Percentiles rank a stretch among this genome's conserved stretches.
Evolutionary conservation across 2,113 vertebrate species (phyloP).

Genomic region (Peucedramus taeniatus): DNA sequence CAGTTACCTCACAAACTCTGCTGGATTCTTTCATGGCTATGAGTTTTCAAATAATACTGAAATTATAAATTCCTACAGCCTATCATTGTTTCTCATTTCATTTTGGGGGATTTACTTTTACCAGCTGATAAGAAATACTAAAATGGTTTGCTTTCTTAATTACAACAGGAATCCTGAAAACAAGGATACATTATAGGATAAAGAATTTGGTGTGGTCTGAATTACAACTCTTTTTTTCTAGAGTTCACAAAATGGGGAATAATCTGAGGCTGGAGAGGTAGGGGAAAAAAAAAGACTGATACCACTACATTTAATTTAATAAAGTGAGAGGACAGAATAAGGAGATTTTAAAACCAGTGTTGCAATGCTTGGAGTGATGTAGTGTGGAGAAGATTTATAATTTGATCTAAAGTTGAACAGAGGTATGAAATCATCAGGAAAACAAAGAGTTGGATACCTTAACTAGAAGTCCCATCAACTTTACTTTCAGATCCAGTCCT

Average conservation of each 20-base stretch:
- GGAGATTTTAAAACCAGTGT: background rate
- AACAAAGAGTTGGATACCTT: background rate
- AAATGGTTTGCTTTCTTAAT: background rate
- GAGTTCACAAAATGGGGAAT: background rate
- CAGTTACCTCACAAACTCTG: background rate
- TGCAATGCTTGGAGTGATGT: background rate
- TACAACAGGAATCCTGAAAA: background rate
- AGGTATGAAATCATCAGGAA: background rate
- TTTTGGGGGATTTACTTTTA: background rate
- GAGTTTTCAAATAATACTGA: background rate
- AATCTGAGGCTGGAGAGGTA: background rate
- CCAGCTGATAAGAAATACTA: background rate
- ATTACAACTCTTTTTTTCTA: background rate
- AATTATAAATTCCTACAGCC: background rate
- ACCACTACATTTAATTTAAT: background rate
- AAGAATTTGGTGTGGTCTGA: background rate
- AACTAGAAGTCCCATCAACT: background rate
- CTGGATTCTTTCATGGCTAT: background rate
- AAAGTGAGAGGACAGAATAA: background rate
- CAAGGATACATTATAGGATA: background rate
- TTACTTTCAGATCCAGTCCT: background rate
- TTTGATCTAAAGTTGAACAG: background rate
- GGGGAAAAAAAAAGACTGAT: background rate
- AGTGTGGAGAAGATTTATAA: background rate
- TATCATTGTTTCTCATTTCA: background rate